phyloP scores from a whole-genome alignment of 2,888 invertebrate species.

The Pinctada fucata region DNA sequence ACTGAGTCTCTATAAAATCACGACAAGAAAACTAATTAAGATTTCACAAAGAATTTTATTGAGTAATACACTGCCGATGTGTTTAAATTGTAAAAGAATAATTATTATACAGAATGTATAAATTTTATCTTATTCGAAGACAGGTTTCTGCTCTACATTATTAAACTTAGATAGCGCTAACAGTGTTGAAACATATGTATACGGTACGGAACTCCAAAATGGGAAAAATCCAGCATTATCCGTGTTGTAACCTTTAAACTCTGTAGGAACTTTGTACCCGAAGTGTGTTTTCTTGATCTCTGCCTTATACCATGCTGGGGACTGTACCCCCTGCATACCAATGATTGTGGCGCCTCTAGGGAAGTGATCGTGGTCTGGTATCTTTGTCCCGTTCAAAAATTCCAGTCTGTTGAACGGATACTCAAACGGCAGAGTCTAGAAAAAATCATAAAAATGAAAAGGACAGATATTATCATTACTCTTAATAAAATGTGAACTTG shows the following conservation, averaged over 20 bases:
- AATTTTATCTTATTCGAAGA: too few species aligned
- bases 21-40: too few species aligned
- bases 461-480: too few species aligned
- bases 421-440: constrained; percentile 21
- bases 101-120: too few species aligned
- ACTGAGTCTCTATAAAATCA: too few species aligned
- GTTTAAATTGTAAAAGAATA: too few species aligned
- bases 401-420: constrained; percentile 50
- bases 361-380: constrained; percentile 25
- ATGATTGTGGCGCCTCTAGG: constrained; percentile 26
- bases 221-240: constrained; percentile 54
- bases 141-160: not conserved
- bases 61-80: too few species aligned
- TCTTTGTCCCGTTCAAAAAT: constrained; percentile 49
- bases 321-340: constrained; percentile 56
- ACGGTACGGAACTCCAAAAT: constrained; percentile 63
- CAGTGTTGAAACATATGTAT: constrained; percentile 62
- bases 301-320: constrained; percentile 48
- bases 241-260: constrained; percentile 61
- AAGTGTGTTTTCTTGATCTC: constrained; percentile 46
- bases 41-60: too few species aligned
- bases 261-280: constrained; percentile 33
- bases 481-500: too few species aligned
- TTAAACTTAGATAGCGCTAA: constrained; percentile 47
- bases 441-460: too few species aligned